Conservation (phyloP, 2,797 vertebrate genomes). For the Protonibea diacanthus region DNA sequence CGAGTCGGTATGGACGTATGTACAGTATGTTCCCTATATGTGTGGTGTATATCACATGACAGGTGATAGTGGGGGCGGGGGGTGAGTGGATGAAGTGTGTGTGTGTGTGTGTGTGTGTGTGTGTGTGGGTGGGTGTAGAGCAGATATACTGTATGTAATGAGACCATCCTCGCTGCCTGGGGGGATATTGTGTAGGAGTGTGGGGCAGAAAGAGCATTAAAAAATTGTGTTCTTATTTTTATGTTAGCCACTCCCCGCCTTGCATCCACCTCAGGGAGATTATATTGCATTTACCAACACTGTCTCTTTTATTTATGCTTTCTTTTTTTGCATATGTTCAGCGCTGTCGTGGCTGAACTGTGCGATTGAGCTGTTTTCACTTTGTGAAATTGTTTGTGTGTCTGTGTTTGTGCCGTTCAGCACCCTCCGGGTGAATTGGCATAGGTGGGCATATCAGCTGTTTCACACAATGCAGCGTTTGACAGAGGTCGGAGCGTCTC, state of each 20-base stretch:
- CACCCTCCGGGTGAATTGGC: conserved; percentile 19
- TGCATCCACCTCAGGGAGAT: conserved; percentile 52
- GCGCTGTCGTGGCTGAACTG: conserved; percentile 27
- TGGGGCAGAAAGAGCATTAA: conserved; percentile 41
- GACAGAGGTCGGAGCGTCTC: conserved; percentile 41
- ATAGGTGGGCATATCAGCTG: conserved; percentile 29
- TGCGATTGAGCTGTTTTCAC: conserved; percentile 25
- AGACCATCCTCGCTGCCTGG: conserved; percentile 38
- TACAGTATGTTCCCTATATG: conserved; percentile 28
- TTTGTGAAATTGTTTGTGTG: conserved; percentile 27
- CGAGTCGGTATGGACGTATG: conserved; percentile 23
- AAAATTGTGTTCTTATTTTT: not conserved
- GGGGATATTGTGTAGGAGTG: conserved; percentile 36
- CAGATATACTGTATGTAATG: conserved; percentile 47
- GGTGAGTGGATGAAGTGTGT: conserved; percentile 32
- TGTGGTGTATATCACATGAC: conserved; percentile 28
- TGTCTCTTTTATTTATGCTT: conserved; percentile 26
- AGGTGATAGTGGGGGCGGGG: conserved; percentile 27
- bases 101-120: conserved; percentile 34
- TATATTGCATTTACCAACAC: conserved; percentile 26
- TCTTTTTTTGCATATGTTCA: conserved; percentile 11
- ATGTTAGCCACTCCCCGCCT: conserved; percentile 28
- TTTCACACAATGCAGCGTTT: conserved; percentile 23
- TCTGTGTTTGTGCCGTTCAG: not conserved
- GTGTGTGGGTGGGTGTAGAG: conserved; percentile 32